phyloP scores from a whole-genome alignment of 2,888 invertebrate genomes.

The Dugesia japonica region DNA sequence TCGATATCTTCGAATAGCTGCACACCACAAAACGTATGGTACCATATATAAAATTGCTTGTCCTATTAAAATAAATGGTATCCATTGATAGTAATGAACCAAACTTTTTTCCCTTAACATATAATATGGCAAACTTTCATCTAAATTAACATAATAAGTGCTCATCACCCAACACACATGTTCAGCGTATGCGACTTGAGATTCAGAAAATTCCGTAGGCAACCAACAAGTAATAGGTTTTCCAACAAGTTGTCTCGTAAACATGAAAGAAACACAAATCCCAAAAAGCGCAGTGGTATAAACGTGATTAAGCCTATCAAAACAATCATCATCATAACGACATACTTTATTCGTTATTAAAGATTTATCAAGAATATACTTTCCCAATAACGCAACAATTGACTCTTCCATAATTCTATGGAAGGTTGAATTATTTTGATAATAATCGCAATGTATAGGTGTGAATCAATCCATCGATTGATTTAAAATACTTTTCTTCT shows the following conservation, averaged over 20 bases:
- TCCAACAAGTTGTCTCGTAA: background rate
- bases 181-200: background rate
- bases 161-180: background rate
- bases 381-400: background rate
- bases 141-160: background rate
- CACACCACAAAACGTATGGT: conserved; percentile 12
- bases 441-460: no score
- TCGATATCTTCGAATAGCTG: background rate
- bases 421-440: no score
- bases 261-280: background rate
- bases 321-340: background rate
- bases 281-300: background rate
- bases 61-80: conserved; percentile 32
- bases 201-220: background rate
- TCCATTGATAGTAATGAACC: conserved; percentile 34
- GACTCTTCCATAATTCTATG: background rate
- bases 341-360: background rate
- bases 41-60: conserved; percentile 22
- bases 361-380: conserved; percentile 11
- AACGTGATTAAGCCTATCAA: background rate
- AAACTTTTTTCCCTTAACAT: background rate
- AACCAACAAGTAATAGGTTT: conserved; percentile 2
- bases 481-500: background rate
- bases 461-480: conserved; percentile 9
- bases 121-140: background rate